phyloP scores from a whole-genome alignment of 2,797 vertebrate species.

The Lepilemur septentrionalis region DNA sequence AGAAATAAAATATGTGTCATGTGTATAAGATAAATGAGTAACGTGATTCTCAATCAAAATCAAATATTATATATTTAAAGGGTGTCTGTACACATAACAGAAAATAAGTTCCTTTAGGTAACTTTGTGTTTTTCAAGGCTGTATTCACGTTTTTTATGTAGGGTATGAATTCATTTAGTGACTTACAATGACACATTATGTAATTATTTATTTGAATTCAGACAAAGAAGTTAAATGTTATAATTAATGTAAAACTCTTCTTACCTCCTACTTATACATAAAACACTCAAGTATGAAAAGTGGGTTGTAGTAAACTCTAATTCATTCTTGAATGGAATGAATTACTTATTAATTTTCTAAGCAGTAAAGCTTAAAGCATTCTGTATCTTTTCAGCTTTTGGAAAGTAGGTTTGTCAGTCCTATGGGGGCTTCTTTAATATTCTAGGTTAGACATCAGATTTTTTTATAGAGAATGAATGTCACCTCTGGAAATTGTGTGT shows the following conservation, averaged over 20 bases:
- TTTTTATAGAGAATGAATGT: slow-evolving; percentile 18
- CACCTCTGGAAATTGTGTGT: neutral
- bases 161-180: neutral
- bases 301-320: neutral
- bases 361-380: neutral
- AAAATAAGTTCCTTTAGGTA: neutral
- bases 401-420: neutral
- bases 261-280: neutral
- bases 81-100: neutral
- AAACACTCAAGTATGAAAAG: neutral
- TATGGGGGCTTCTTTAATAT: neutral
- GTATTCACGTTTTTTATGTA: neutral
- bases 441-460: neutral
- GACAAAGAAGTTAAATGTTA: neutral
- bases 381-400: neutral
- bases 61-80: neutral
- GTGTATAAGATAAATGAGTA: neutral
- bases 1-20: neutral
- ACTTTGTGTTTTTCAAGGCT: neutral
- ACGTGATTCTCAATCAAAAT: neutral
- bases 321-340: neutral
- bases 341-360: slow-evolving; percentile 54
- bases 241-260: neutral
- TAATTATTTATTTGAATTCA: slow-evolving; percentile 31
- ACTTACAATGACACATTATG: neutral